phyloP scores from a whole-genome alignment of 2,888 invertebrate species.

The Lottia scabra region DNA sequence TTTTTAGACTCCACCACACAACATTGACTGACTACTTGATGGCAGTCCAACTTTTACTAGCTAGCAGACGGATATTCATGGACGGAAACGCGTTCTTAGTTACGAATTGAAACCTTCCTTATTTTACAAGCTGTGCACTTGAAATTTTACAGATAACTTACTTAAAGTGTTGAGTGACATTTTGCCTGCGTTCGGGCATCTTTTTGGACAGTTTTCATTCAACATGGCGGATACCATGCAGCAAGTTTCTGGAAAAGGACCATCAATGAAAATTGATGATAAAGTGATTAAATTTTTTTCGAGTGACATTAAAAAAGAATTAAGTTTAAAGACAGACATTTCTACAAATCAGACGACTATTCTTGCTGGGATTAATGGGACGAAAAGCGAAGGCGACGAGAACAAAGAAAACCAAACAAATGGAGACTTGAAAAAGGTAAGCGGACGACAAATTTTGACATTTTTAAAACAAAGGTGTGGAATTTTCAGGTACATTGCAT shows the following conservation, averaged over 20 bases:
- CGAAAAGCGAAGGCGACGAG: conserved; percentile 22
- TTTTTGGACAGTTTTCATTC: neutral
- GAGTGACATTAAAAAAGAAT: neutral
- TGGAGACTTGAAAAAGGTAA: conserved; percentile 24
- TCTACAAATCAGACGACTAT: neutral
- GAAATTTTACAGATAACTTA: neutral
- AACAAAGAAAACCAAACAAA: conserved; percentile 31
- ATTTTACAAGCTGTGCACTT: neutral
- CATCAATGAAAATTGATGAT: conserved; percentile 1
- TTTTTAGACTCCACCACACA: too few species aligned
- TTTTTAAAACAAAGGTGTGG: neutral
- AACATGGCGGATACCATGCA: neutral
- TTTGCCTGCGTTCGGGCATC: neutral
- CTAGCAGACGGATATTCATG: neutral
- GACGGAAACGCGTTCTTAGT: conserved; percentile 1
- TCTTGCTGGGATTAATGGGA: conserved; percentile 15
- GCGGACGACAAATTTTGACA: conserved; percentile 5
- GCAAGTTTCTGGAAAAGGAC: conserved; percentile 1
- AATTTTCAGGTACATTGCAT: neutral
- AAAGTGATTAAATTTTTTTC: neutral
- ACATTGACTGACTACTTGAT: too few species aligned
- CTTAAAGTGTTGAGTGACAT: neutral
- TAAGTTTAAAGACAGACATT: neutral
- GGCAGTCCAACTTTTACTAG: too few species aligned
- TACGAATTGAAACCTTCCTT: neutral